These are phyloP conservation scores for Amiota minor DNA, from an alignment of 2,888 invertebrate genomes.

Conservation along the genomic window DNA sequence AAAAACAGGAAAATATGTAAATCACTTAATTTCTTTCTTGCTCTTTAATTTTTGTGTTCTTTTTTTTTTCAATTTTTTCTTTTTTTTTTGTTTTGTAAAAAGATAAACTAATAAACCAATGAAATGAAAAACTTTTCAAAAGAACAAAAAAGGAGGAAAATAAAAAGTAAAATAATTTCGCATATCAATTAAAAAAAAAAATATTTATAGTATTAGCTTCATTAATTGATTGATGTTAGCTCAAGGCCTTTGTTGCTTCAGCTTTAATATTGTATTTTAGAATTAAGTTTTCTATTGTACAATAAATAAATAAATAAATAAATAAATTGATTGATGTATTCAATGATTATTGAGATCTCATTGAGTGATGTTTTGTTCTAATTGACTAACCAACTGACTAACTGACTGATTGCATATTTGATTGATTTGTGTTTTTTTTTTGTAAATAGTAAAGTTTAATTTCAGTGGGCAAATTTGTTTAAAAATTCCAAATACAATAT, in stretches of 20 bases:
- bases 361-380: background rate
- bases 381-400: background rate
- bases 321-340: constrained; percentile 23
- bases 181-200: constrained; percentile 1
- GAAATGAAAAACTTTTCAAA: background rate
- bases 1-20: no score
- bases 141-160: no score
- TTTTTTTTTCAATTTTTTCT: background rate
- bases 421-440: background rate
- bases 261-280: no score
- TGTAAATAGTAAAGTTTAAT: background rate
- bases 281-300: no score
- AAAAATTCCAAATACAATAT: no score
- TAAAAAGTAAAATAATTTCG: background rate
- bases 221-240: constrained; percentile 24
- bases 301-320: no score
- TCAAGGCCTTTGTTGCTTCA: no score
- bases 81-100: background rate
- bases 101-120: constrained; percentile 8
- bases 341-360: constrained; percentile 13
- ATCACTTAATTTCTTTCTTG: background rate
- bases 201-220: background rate
- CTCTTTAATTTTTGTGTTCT: constrained; percentile 26
- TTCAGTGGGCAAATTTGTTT: background rate
- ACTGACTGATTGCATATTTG: constrained; percentile 16